Conservation (phyloP, 2,797 vertebrate species). For the Psittacula derbiana region DNA sequence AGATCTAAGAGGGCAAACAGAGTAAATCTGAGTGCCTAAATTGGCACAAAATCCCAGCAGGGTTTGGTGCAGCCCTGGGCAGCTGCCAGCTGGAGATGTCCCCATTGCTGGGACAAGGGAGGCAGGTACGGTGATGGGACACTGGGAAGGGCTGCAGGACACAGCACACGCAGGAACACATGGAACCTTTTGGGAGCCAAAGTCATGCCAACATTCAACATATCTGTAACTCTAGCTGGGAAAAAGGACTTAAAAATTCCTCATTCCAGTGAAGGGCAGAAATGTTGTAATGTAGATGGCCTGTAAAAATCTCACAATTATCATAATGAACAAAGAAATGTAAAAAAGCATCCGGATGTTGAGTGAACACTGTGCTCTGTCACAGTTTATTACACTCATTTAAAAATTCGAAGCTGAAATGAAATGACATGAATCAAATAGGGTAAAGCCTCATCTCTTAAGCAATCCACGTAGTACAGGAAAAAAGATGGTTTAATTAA, state of each 20-base stretch:
- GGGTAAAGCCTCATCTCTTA: not conserved
- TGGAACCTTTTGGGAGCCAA: not conserved
- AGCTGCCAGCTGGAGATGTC: not conserved
- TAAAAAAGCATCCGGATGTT: slow-evolving; percentile 33
- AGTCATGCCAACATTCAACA: not conserved
- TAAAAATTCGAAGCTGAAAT: not conserved
- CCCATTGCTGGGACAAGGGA: not conserved
- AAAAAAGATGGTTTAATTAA: not conserved
- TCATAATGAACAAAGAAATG: not conserved
- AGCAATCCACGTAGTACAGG: not conserved
- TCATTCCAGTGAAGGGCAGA: not conserved
- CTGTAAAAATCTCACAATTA: not conserved
- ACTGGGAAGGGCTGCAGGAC: not conserved
- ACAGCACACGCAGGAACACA: fast-evolving
- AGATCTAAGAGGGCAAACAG: not conserved
- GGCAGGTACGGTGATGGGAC: not conserved
- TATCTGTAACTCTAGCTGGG: not conserved
- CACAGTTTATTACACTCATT: not conserved
- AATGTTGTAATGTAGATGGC: not conserved
- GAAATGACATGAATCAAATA: not conserved
- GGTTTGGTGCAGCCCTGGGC: not conserved
- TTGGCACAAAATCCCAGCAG: not conserved
- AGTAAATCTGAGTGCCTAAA: not conserved
- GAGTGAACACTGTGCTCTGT: not conserved
- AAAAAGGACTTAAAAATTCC: not conserved